These are phyloP conservation scores for Xenus cinereus DNA, from an alignment of 2,113 vertebrate genomes.

Conservation along the genomic window DNA sequence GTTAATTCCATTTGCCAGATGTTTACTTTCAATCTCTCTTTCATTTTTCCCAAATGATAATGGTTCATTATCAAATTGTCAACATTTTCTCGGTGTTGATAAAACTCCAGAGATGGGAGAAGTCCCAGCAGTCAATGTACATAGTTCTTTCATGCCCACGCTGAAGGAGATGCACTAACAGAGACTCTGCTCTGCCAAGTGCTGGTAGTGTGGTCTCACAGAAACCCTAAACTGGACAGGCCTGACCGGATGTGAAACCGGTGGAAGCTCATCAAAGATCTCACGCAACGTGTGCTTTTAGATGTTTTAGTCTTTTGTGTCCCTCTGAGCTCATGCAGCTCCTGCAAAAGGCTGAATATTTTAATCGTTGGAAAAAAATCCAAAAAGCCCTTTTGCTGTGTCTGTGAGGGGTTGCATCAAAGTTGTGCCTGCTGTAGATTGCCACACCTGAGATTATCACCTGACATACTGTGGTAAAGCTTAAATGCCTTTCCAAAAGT, in stretches of 20 bases:
- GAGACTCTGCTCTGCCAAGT: not conserved
- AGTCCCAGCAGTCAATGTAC: not conserved
- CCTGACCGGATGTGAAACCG: not conserved
- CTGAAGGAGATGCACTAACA: not conserved
- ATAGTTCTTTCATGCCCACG: not conserved
- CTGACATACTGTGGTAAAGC: not conserved
- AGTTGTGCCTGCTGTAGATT: not conserved
- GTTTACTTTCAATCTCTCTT: not conserved
- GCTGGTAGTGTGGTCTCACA: not conserved
- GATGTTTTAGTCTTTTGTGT: not conserved
- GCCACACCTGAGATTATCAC: not conserved
- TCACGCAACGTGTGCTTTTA: not conserved
- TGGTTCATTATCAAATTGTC: not conserved
- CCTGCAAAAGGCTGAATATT: not conserved
- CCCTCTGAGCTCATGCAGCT: not conserved
- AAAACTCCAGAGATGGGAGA: not conserved
- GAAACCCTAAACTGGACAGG: not conserved
- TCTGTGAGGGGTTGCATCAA: not conserved
- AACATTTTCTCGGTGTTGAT: not conserved
- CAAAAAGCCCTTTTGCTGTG: not conserved
- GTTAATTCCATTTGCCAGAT: not conserved
- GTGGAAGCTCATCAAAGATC: not conserved
- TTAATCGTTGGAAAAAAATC: not conserved
- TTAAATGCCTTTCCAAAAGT: not conserved
- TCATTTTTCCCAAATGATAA: not conserved